Conservation (phyloP, 30 jellyfish, hydroid and myxozoan species). For the Rhopilema esculentum region DNA sequence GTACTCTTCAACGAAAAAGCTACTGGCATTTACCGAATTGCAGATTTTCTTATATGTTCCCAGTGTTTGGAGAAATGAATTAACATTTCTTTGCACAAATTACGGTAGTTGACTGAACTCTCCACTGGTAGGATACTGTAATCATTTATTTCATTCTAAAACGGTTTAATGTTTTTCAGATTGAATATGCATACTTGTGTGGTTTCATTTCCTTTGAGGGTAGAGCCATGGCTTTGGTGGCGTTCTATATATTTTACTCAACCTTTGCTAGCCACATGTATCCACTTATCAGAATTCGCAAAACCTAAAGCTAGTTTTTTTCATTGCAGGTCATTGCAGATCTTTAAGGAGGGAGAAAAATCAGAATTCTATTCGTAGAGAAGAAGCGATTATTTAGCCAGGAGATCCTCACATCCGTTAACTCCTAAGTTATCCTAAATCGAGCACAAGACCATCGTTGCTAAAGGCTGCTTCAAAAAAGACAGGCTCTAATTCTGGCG, state of each 20-base stretch:
- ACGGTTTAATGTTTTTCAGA: neutral
- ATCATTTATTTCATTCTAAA: neutral
- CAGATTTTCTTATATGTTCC: too few relatives aligned
- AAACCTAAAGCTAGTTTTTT: neutral
- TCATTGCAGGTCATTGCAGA: neutral
- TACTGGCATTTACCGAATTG: too few relatives aligned
- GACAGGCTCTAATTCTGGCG: too few relatives aligned
- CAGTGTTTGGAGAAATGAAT: too few relatives aligned
- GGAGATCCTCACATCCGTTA: too few relatives aligned
- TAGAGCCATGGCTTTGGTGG: neutral
- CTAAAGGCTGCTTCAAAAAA: too few relatives aligned
- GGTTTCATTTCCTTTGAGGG: neutral
- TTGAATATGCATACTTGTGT: neutral
- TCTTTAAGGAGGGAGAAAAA: neutral
- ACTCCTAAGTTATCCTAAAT: too few relatives aligned
- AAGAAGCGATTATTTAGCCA: too few relatives aligned
- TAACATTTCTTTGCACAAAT: neutral
- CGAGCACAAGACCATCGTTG: too few relatives aligned
- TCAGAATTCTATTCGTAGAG: too few relatives aligned
- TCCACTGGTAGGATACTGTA: neutral
- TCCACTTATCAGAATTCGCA: neutral
- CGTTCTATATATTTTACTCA: neutral
- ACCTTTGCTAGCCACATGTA: neutral
- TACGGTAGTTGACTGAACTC: neutral
- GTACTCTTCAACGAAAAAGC: too few relatives aligned